Evolutionary conservation across 2,113 vertebrate species (phyloP).

Genomic region (Spheniscus mendiculus): DNA sequence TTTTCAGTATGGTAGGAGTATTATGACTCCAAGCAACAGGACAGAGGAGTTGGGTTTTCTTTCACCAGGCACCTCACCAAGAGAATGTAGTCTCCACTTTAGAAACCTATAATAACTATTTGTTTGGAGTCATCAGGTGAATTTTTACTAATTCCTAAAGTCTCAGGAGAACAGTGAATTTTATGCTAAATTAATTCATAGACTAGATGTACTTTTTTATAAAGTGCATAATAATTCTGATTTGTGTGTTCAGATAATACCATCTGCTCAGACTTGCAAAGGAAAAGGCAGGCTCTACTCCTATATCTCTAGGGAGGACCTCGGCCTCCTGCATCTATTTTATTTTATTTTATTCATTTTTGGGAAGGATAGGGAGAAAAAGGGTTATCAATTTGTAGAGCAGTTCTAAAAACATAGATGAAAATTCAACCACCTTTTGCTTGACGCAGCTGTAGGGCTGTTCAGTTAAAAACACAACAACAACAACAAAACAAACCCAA

Average conservation of each 20-base stretch:
- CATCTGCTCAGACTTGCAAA: not conserved
- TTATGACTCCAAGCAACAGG: not conserved
- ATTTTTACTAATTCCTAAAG: slow-evolving; percentile 26
- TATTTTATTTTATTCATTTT: not conserved
- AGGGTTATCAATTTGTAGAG: not conserved
- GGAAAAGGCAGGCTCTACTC: not conserved
- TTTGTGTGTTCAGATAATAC: not conserved
- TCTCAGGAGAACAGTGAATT: not conserved
- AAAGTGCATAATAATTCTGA: slow-evolving; percentile 10
- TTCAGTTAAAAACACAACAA: not conserved
- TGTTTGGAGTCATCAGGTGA: slow-evolving; percentile 11
- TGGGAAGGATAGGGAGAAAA: not conserved
- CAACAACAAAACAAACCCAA: not conserved
- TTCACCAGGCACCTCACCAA: not conserved
- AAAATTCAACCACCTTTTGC: not conserved
- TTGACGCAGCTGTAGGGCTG: not conserved
- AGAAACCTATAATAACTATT: not conserved
- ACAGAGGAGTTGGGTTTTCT: not conserved
- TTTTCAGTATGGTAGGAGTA: not conserved
- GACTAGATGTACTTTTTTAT: not conserved
- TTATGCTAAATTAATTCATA: slow-evolving; percentile 59
- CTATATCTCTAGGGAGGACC: not conserved
- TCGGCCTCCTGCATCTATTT: not conserved
- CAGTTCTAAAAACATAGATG: not conserved
- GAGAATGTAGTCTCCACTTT: not conserved